These are phyloP conservation scores for Diarsia dahlii DNA, from an alignment of 2,888 invertebrate genomes.

Conservation along the genomic window DNA sequence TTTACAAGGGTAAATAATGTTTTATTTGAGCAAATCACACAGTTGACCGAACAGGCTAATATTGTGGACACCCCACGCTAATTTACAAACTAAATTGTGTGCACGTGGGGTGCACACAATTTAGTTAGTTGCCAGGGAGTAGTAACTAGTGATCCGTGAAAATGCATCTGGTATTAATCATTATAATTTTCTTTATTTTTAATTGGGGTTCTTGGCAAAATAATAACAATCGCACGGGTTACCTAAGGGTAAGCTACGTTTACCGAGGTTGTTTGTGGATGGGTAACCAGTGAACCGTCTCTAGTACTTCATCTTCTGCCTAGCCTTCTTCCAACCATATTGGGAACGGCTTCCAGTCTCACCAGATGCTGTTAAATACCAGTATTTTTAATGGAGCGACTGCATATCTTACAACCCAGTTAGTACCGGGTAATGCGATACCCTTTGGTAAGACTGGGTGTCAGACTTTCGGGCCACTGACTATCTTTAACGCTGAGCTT, in stretches of 20 bases:
- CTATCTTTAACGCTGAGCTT: no score
- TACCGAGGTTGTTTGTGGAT: background rate
- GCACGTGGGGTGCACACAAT: no score
- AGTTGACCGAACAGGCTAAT: slow-evolving; percentile 60
- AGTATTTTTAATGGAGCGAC: no score
- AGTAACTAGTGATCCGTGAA: slow-evolving; percentile 63
- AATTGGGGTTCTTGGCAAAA: background rate
- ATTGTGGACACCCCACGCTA: slow-evolving; percentile 50
- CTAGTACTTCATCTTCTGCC: no score
- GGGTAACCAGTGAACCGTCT: background rate
- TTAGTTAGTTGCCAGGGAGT: slow-evolving; percentile 19
- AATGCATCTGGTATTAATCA: slow-evolving; percentile 54
- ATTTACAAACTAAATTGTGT: slow-evolving; percentile 64
- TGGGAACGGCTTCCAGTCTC: no score
- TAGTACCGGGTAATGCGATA: no score
- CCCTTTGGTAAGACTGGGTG: no score
- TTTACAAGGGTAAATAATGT: slow-evolving; percentile 35
- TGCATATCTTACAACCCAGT: no score
- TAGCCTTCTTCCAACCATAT: no score
- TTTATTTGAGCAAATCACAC: slow-evolving; percentile 63
- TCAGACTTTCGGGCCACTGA: no score
- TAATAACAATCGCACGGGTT: background rate
- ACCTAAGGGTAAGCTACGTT: background rate
- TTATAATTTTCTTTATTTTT: slow-evolving; percentile 15
- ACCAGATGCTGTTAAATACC: no score